These are phyloP conservation scores for Meloidogyne hapla DNA, from an alignment of 1,140 invertebrate genomes.

Conservation along the genomic window DNA sequence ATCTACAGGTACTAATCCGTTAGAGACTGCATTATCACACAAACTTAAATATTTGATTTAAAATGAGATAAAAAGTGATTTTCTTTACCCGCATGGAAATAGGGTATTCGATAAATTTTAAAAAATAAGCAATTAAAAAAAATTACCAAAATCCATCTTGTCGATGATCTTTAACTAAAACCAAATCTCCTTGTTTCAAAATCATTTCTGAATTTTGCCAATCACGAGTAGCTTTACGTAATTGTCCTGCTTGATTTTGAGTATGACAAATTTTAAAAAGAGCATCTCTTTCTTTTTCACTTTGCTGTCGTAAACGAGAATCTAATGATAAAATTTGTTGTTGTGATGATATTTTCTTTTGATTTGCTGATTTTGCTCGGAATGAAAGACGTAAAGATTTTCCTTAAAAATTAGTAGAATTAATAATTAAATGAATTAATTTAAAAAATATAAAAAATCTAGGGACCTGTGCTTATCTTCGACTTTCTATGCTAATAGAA, in stretches of 20 bases:
- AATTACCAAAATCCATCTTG: conserved; percentile 27
- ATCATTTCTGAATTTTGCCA: conserved; percentile 19
- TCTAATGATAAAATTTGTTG: not conserved
- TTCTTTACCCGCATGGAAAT: too few relatives aligned
- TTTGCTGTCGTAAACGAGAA: conserved; percentile 31
- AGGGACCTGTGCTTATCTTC: too few relatives aligned
- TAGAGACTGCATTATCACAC: conserved; percentile 39
- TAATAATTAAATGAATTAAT: too few relatives aligned
- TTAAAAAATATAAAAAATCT: too few relatives aligned
- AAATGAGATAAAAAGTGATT: too few relatives aligned
- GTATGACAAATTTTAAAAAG: conserved; percentile 39
- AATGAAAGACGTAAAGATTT: conserved; percentile 27
- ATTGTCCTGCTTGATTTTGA: conserved; percentile 6
- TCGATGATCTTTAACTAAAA: conserved; percentile 34
- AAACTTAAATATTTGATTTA: conserved; percentile 36
- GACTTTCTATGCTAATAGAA: too few relatives aligned
- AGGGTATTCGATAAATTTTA: too few relatives aligned
- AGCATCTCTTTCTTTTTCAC: conserved; percentile 38
- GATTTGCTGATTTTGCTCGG: not conserved
- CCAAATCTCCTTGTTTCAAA: conserved; percentile 31
- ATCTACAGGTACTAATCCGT: conserved; percentile 31
- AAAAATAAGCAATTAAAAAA: not conserved
- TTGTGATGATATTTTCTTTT: conserved; percentile 11
- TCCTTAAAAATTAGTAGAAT: conserved; percentile 26
- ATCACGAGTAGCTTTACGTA: conserved; percentile 30